Percentiles rank a stretch among this genome's conserved stretches.
Evolutionary conservation across 1,140 invertebrate genomes (phyloP).

Genomic region (Heterodera schachtii): DNA sequence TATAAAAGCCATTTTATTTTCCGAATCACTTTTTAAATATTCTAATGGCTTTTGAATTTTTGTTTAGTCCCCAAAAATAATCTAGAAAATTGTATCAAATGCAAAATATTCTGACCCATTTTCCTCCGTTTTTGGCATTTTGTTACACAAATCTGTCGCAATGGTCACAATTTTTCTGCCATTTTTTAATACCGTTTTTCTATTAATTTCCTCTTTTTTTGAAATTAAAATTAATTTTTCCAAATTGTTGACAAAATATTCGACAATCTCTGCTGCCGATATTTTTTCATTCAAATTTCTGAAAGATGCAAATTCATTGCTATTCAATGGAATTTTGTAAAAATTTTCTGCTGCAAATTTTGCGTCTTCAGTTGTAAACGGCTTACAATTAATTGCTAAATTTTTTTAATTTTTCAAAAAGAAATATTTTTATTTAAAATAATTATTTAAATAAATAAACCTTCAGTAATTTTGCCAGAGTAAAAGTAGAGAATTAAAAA

Average conservation of each 20-base stretch:
- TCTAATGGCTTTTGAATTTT: too few species aligned
- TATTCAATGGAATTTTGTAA: not conserved
- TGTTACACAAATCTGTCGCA: not conserved
- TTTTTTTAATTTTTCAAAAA: not conserved
- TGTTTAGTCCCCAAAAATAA: too few species aligned
- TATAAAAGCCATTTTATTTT: too few species aligned
- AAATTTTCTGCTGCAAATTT: not conserved
- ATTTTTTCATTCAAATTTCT: not conserved
- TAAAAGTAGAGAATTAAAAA: not conserved
- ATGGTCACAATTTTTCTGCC: not conserved
- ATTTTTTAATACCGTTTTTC: not conserved
- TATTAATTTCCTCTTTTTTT: not conserved
- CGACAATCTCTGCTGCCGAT: not conserved
- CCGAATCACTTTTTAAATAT: too few species aligned
- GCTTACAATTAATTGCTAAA: not conserved
- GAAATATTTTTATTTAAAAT: not conserved
- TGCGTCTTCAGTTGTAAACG: not conserved
- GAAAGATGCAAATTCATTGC: not conserved
- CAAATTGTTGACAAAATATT: not conserved
- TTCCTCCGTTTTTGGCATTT: not conserved
- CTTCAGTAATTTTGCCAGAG: not conserved
- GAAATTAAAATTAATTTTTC: not conserved
- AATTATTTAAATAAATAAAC: not conserved
- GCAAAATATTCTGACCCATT: not conserved
- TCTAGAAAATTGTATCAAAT: too few species aligned